Conservation (phyloP, 2,888 invertebrate species). For the Hedya salicella region DNA sequence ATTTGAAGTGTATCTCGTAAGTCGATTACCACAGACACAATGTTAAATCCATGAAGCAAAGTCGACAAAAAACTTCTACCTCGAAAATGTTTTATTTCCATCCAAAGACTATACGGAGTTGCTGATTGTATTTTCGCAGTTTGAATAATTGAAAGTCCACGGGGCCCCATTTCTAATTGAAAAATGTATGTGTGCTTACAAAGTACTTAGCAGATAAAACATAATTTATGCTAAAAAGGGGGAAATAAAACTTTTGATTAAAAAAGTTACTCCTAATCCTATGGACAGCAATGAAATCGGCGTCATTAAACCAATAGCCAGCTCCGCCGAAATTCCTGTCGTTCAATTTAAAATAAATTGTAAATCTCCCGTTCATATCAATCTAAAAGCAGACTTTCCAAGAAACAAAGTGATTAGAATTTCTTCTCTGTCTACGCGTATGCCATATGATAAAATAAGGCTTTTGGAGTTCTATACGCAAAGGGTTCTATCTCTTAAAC, state of each 20-base stretch:
- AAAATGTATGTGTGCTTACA: constrained; percentile 4
- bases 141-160: background rate
- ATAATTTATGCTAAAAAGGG: constrained; percentile 15
- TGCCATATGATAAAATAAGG: too few relatives aligned
- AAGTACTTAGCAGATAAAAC: constrained; percentile 5
- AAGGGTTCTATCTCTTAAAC: too few relatives aligned
- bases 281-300: background rate
- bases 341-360: constrained; percentile 7
- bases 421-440: too few relatives aligned
- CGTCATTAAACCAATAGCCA: constrained; percentile 10
- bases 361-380: background rate
- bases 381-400: background rate
- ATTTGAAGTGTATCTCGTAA: background rate
- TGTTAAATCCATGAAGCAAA: background rate
- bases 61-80: background rate
- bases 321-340: background rate
- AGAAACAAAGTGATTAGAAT: background rate
- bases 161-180: background rate
- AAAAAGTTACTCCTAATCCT: constrained; percentile 13
- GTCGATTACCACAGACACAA: background rate
- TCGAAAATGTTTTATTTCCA: background rate
- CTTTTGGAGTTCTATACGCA: too few relatives aligned
- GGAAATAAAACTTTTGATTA: constrained; percentile 28
- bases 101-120: background rate
- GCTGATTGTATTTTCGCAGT: background rate